Conservation (phyloP, 2,888 invertebrate genomes). For the Idaea aversata region DNA sequence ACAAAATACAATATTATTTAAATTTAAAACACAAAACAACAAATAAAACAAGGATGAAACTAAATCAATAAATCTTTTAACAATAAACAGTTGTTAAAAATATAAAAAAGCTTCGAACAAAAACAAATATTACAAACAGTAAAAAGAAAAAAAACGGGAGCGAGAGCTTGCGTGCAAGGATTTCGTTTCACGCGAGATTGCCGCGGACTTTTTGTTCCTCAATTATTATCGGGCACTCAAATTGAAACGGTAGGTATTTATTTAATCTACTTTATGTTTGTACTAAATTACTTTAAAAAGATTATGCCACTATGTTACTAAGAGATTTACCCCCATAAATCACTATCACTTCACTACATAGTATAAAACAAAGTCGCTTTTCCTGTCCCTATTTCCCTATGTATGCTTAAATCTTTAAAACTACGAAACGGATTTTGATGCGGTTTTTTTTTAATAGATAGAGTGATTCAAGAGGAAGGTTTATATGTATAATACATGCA, state of each 20-base stretch:
- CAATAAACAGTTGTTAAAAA: background rate
- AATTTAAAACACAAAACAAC: background rate
- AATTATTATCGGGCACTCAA: background rate
- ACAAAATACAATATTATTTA: too few relatives aligned
- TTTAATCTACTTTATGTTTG: background rate
- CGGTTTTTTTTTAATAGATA: too few relatives aligned
- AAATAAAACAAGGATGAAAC: background rate
- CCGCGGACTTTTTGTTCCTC: background rate
- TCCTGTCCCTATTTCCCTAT: too few relatives aligned
- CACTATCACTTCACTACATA: too few relatives aligned
- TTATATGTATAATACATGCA: too few relatives aligned
- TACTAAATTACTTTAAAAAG: background rate
- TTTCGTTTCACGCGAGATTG: constrained; percentile 58
- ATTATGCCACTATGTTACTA: background rate
- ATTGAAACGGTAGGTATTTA: background rate
- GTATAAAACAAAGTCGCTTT: too few relatives aligned
- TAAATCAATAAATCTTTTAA: background rate
- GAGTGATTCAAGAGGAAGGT: too few relatives aligned
- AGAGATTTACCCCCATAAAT: too few relatives aligned
- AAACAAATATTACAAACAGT: constrained; percentile 20
- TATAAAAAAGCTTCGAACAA: background rate
- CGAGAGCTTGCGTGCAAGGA: constrained; percentile 57
- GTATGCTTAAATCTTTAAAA: too few relatives aligned
- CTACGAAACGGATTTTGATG: too few relatives aligned
- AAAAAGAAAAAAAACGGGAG: constrained; percentile 35